Percentiles rank a stretch among this genome's conserved stretches.
phyloP scores from a whole-genome alignment of 2,797 vertebrate genomes.

The Crocodylus rhombifer region DNA sequence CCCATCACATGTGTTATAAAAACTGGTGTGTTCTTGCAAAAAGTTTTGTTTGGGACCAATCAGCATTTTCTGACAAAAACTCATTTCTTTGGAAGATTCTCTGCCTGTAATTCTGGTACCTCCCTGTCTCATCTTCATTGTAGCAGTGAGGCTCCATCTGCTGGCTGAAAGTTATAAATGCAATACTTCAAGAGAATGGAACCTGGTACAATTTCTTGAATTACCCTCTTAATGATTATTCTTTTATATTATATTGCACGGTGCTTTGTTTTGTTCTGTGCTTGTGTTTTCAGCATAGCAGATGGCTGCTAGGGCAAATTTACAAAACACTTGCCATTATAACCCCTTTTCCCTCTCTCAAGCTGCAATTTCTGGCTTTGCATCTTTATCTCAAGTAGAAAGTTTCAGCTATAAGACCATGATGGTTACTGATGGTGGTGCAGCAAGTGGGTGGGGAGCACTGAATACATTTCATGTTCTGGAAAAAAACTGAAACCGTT shows the following conservation, averaged over 20 bases:
- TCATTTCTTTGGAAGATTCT: too few species aligned
- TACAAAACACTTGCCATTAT: not conserved
- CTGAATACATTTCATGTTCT: not conserved
- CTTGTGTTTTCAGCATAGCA: not conserved
- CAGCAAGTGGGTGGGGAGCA: not conserved
- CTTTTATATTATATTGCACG: too few species aligned
- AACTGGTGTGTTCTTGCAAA: too few species aligned
- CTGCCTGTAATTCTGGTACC: not conserved
- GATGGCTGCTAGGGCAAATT: not conserved
- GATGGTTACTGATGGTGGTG: not conserved
- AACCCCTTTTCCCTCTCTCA: not conserved
- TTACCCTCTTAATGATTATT: too few species aligned
- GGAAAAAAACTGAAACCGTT: not conserved
- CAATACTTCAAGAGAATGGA: not conserved
- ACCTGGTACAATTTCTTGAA: too few species aligned
- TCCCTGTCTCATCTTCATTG: not conserved
- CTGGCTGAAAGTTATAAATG: not conserved
- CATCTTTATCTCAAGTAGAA: not conserved
- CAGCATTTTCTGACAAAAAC: too few species aligned
- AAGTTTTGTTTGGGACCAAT: too few species aligned
- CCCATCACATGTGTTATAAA: too few species aligned
- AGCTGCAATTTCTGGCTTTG: too few species aligned
- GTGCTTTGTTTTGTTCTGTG: not conserved
- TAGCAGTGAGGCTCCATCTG: not conserved
- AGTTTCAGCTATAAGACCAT: not conserved